phyloP scores from a whole-genome alignment of 1,140 invertebrate species.

The Solenopsis invicta region DNA sequence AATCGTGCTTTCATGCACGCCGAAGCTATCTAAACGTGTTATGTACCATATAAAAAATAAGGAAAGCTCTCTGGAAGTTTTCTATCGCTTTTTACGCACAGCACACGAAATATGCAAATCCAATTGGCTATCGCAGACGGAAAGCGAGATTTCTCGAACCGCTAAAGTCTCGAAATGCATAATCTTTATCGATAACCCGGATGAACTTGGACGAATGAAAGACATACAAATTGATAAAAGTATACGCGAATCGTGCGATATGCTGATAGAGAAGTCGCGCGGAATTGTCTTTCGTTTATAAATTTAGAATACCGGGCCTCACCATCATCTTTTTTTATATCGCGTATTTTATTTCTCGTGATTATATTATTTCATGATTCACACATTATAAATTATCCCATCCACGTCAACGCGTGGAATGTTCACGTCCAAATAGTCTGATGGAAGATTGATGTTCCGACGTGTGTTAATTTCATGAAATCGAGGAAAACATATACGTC shows the following conservation, averaged over 20 bases:
- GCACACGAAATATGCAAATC: not conserved
- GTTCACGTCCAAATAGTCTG: not conserved
- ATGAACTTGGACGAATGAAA: slow-evolving; percentile 66
- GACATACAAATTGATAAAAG: slow-evolving; percentile 36
- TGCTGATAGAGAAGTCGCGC: not conserved
- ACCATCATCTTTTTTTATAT: not conserved
- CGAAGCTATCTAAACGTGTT: not conserved
- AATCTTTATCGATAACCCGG: slow-evolving; percentile 71
- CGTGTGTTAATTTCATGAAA: not conserved
- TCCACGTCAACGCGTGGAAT: not conserved
- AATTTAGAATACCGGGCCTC: not conserved
- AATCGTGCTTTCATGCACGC: slow-evolving; percentile 18
- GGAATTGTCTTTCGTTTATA: not conserved
- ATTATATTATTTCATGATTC: slow-evolving; percentile 6
- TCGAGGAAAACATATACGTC: not conserved
- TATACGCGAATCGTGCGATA: not conserved
- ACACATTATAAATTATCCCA: not conserved
- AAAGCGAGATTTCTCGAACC: slow-evolving; percentile 11
- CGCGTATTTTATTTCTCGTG: not conserved
- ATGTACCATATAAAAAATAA: not conserved
- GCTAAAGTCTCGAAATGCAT: slow-evolving; percentile 60
- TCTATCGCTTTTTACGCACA: not conserved
- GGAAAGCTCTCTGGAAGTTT: not conserved
- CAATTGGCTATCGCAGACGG: slow-evolving; percentile 4
- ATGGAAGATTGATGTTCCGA: slow-evolving; percentile 5